Base-by-base conservation (phyloP, 2,113 vertebrate species). In the Sapajus apella region DNA sequence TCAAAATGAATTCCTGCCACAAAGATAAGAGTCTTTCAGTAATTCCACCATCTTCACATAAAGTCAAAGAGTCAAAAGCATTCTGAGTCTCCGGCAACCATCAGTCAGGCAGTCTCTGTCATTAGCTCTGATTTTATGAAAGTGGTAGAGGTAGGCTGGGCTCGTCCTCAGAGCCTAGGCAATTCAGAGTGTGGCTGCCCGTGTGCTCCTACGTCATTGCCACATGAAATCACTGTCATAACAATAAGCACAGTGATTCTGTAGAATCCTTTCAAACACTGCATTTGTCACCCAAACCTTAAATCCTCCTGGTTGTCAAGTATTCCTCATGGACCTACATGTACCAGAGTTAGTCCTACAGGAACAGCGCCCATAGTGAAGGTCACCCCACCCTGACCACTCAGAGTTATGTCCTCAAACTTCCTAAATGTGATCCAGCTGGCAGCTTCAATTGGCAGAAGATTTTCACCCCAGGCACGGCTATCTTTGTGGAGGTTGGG, bases 181-280 rank as follows among this genome's bases (percentile, higher is more conserved):
- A 8, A 35, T 21, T 55, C 76, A 16, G 12, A 64, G 7, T 18
- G 20, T 61, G 50, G 43, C 47, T 5, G 55, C 16, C 52, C 17
- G 2, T 3, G 20, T 11, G 23, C 4, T 88, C 66, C 35, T 12
- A 35, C 12, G 43, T 76, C 79, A 37, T 0, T 0, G 3, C 5
- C 40, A 40, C 6, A 5, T 0, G 30, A 37, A 21, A 0, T 76
- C n/a, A 70, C 21, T 0, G 30, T n/a, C 52, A 52, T 35, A 14
- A 27, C 13, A 30, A 8, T 8, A 1, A 66, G 35, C 20, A 37
- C 5, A 43, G 43, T 43, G 43, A 43, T 6, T 43, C 43, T 8
- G 35, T 0, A 16, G 37, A 30, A 32, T 1, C 4, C 1, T 40
- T 43, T 23, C 50, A 35, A 45, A n/a, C 50, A 52, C 3, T 5